Evolutionary conservation across 1,140 invertebrate genomes (phyloP), one percentile per base, ranked within the genome.

Genomic region (Acromyrmex charruanus): DNA sequence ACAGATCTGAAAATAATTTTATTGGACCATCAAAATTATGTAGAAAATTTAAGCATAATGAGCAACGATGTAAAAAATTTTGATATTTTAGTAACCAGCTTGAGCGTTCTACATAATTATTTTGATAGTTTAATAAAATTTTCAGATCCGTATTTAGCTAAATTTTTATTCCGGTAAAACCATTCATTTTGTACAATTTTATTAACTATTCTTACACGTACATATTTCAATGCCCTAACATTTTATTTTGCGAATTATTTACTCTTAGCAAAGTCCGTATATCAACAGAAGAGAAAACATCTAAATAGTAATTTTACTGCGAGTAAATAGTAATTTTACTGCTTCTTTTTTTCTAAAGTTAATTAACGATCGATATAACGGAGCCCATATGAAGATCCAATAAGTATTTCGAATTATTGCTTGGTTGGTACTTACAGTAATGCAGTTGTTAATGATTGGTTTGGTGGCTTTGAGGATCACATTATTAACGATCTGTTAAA

Each of bases 391-490:
- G 65, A 80, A 28, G 31, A 4, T 55, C 18, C 25, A 79, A 51
- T 66, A 25, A 55, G 28, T 68, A 80, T 55, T 53, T 18, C 4
- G 28, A 80, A 68, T 35, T 79, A 66, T 51, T 49, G 21, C 35
- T 28, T 28, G 28, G 5, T 35, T 21, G 10, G 16, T 16, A 14
- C 14, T 58, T 44, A 28, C 49, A 51, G 35, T 68, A 69, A 80
- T 69, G 49, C n/a, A 12, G 77, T 18, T 44, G n/a, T 39, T 80
- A 69, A 80, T 58, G 28, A 80, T 80, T n/a, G 49, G 63, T 69
- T 69, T 39, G 31, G n/a, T 69, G 49, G 14, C 49, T 69, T 58
- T 35, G 31, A 39, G 9, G 5, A 80, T 6, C 31, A 55, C 14
- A 25, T 69, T 39, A 69, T 69, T 55, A 80, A 51, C 63, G 49